Conservation (phyloP, 2,113 vertebrate species). For the Mormyrus lacerda region DNA sequence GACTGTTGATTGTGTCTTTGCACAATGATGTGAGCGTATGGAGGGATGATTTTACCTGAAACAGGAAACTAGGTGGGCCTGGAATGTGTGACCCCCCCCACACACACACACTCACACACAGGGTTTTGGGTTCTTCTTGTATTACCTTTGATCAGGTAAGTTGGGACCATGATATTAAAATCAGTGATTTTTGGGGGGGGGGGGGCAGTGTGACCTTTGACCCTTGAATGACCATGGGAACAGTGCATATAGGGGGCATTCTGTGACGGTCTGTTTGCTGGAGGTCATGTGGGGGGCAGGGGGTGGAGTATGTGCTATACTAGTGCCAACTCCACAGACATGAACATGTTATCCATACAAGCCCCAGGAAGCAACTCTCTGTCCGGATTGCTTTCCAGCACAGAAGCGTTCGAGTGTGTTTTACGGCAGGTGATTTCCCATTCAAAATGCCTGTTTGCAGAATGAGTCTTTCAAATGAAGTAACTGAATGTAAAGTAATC, state of each 20-base stretch:
- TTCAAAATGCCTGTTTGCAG: background rate
- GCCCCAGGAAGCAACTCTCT: background rate
- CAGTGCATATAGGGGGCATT: background rate
- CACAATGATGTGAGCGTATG: background rate
- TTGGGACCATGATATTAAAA: background rate
- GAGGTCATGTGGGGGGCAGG: background rate
- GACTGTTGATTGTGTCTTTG: background rate
- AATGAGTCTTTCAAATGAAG: background rate
- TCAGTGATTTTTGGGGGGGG: background rate
- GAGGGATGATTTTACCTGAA: background rate
- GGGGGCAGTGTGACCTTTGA: background rate
- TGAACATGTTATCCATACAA: background rate
- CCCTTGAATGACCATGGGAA: background rate
- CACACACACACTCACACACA: too few relatives aligned
- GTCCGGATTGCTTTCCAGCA: background rate
- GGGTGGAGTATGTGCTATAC: background rate
- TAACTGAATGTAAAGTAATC: background rate
- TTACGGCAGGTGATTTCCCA: background rate
- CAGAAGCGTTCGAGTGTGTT: background rate
- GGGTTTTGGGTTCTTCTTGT: background rate
- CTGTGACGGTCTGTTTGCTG: background rate
- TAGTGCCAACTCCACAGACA: background rate
- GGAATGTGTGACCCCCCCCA: background rate
- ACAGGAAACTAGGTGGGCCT: background rate
- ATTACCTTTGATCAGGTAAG: background rate